Base-by-base conservation (phyloP, 2,888 invertebrate species). In the Callinectes sapidus region DNA sequence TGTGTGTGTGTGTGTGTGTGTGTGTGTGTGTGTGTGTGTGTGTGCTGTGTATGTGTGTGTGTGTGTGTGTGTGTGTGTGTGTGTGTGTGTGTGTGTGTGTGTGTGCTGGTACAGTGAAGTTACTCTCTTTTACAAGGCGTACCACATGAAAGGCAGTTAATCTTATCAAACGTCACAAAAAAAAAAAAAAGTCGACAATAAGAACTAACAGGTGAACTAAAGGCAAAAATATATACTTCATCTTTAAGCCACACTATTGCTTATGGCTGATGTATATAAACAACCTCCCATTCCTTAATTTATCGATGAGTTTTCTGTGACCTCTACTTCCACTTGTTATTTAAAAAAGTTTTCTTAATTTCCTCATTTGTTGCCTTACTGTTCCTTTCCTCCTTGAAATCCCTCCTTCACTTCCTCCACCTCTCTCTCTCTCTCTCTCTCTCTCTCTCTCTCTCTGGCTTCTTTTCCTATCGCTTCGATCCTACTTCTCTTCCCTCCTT, bases 1-100 rank as follows among this genome's bases (percentile, higher is more conserved):
- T 81, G 77, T 81, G 81, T 81, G 81, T 81, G 81, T 81, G 81
- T 81, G 81, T 81, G 81, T 81, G 81, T 81, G 81, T 81, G 81
- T 81, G 81, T 81, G 81, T 81, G 32, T 81, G 32, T 81, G 77
- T 81, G 10, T 14, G 66, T 8, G 3, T 14, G 55, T 55, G 55
- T 18, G 18, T 2, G n/a, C 14, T 55, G 55, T 39, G 16, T 55
- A 14, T 55, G 55, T 55, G 16, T 55, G 18, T 18, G 2, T 39
- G 39, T 39, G 39, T 39, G 39, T 39, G 48, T 48, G 6, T 48
- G 48, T 61, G 61, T 61, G 61, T 61, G 61, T 61, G 61, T 61
- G 61, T 61, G 61, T 61, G 61, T 61, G 61, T 61, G 61, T 61
- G 61, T 61, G 61, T 61, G 61, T 61, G 61, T 61, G 61, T 61